These are phyloP conservation scores for Drosophila paucipuncta DNA, from an alignment of 2,888 invertebrate species.

Conservation along the genomic window DNA sequence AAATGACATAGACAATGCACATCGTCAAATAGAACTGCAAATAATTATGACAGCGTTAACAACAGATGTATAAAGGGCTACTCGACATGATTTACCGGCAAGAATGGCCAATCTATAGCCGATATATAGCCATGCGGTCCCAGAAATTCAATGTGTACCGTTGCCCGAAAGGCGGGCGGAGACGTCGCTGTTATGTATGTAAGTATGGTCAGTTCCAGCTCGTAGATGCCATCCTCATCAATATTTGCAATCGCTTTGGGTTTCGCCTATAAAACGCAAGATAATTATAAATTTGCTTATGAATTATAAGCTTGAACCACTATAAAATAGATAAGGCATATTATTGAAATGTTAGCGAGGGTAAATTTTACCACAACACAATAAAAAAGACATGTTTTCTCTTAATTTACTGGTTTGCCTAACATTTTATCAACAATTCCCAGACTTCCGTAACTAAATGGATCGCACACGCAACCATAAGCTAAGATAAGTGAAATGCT, in stretches of 20 bases:
- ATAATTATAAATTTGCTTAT: background rate
- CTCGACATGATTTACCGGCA: slow-evolving; percentile 87
- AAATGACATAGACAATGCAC: slow-evolving; percentile 94
- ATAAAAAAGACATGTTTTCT: background rate
- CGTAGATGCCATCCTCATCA: slow-evolving; percentile 90
- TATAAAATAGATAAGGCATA: background rate
- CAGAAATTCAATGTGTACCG: slow-evolving; percentile 90
- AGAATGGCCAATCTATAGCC: slow-evolving; percentile 94
- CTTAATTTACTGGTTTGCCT: background rate
- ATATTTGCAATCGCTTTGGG: slow-evolving; percentile 87
- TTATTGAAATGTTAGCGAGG: background rate
- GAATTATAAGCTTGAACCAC: background rate
- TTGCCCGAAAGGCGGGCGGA: slow-evolving; percentile 86
- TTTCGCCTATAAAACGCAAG: slow-evolving; percentile 66
- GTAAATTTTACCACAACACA: background rate
- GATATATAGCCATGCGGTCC: slow-evolving; percentile 93
- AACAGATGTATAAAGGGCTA: background rate
- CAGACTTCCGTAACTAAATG: slow-evolving; percentile 24
- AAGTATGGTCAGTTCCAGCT: slow-evolving; percentile 87
- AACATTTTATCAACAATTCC: slow-evolving; percentile 25
- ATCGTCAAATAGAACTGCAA: slow-evolving; percentile 94
- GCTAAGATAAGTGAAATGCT: slow-evolving; percentile 47
- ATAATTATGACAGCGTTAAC: background rate
- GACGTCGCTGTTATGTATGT: slow-evolving; percentile 63
- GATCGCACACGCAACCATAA: slow-evolving; percentile 1